These are phyloP conservation scores for Vidua macroura DNA, from an alignment of 2,113 vertebrate genomes.

Conservation along the genomic window DNA sequence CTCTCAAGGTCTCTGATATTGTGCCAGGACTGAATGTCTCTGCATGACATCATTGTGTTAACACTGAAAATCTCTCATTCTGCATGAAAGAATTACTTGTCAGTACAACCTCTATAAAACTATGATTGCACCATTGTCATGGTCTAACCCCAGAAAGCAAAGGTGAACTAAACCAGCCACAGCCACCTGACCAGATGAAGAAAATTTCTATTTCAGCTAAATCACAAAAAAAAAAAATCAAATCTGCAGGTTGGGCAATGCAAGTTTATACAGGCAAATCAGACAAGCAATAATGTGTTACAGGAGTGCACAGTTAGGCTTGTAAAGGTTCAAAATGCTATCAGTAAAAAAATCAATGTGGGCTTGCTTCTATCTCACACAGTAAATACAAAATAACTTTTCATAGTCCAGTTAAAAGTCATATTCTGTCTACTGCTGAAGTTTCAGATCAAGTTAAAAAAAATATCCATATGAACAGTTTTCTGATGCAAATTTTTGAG, in stretches of 20 bases:
- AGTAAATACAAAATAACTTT: neutral
- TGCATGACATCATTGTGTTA: neutral
- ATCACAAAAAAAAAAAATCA: neutral
- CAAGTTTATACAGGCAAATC: neutral
- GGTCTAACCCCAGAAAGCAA: neutral
- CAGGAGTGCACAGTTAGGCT: accelerated
- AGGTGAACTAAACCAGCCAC: neutral
- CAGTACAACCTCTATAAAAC: neutral
- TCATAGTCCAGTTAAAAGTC: neutral
- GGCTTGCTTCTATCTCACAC: accelerated
- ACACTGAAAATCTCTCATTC: neutral
- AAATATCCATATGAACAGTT: neutral
- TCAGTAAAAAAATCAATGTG: neutral
- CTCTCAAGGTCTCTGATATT: neutral
- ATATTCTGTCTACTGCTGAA: neutral
- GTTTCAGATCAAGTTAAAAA: neutral
- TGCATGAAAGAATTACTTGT: neutral
- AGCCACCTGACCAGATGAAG: neutral
- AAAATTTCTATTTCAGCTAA: neutral
- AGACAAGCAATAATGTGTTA: neutral
- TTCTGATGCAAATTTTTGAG: neutral
- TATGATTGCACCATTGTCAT: neutral
- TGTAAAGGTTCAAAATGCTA: neutral
- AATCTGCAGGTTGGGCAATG: neutral
- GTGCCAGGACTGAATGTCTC: neutral